These are phyloP conservation scores for Heliopora coerulea DNA, from an alignment of 92 coral and sea anemone genomes.

Conservation along the genomic window DNA sequence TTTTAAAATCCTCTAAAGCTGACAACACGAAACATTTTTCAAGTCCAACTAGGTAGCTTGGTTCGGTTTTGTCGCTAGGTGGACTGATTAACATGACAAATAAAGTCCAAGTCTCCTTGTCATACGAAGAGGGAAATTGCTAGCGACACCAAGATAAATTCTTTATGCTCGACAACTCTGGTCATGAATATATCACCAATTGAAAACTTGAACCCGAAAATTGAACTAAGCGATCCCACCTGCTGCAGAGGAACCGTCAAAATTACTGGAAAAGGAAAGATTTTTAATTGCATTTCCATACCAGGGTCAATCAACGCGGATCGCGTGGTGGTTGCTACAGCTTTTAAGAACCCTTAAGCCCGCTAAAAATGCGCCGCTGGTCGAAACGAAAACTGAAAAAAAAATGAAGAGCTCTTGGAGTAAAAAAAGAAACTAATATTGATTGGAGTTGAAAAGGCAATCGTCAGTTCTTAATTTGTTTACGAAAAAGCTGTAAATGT, in stretches of 20 bases:
- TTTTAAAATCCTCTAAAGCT: neutral
- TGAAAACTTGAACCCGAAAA: neutral
- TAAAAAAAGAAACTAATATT: neutral
- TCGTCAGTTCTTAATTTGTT: conserved; percentile 37
- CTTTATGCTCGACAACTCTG: neutral
- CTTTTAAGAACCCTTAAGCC: conserved; percentile 1
- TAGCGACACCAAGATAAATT: conserved; percentile 17
- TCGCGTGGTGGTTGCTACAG: conserved; percentile 18
- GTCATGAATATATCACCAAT: neutral
- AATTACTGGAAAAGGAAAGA: conserved; percentile 29
- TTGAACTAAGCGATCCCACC: conserved; percentile 6
- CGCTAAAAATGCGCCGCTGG: conserved; percentile 5
- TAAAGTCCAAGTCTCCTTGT: conserved; percentile 15
- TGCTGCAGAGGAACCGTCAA: conserved; percentile 1
- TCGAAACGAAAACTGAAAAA: conserved; percentile 1
- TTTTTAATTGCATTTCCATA: conserved; percentile 27
- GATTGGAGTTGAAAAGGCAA: conserved; percentile 10
- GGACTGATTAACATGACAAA: conserved; percentile 39
- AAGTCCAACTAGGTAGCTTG: conserved; percentile 13
- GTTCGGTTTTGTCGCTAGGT: conserved; percentile 22
- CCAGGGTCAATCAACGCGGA: neutral
- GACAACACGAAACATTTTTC: neutral
- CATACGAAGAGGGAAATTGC: conserved; percentile 20
- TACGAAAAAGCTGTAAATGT: conserved; percentile 46
- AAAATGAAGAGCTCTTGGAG: neutral